Base-by-base conservation (phyloP, 2,113 vertebrate genomes). In the Atractosteus spatula region DNA sequence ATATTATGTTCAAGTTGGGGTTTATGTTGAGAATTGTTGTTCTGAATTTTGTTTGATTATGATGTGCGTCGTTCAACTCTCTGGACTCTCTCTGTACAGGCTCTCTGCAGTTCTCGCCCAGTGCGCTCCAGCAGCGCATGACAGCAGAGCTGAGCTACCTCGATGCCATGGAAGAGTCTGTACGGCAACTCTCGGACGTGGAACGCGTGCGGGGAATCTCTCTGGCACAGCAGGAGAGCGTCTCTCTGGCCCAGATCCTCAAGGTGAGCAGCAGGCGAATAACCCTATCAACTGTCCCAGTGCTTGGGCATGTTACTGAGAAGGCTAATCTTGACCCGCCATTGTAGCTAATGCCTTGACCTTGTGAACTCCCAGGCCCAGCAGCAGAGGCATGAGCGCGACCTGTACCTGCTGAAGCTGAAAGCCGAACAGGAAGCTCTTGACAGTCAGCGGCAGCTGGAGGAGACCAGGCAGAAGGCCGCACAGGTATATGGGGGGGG, bases 341-440 rank as follows among this genome's bases (percentile, higher is more conserved):
- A 51, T 1, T 1, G 47, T 51, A 51, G 5, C 47, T 29, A 29
- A 29, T 29, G 10, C 10, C 47, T 51, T 51, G 10, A 51, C 10
- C 5, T 51, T 51, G 47, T 51, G 10, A 51, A 51, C 72, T 69
- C 17, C 7, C 83, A 99, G 97, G 91, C 94, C 67, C 95, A 98
- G 72, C 95, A 98, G 80, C 94, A 98, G 67, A 90, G 87, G 16
- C 96, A 98, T 61, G 95, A 98, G 73, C 89, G 87, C 55, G 94
- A 98, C 67, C 84, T 99, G 56, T 92, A 94, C 3, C 91, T 96
- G 77, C 77, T 97, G 83, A 97, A 96, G 82, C 80, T 97, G 73
- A 96, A 96, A 76, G 91, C 95, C 0, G 96, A 98, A 61, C 91
- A 94, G 80, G 96, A 98, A 79, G 91, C 94, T n/a, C 86, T 98